Conservation (phyloP, 2,888 invertebrate species). For the Buathra laborator region DNA sequence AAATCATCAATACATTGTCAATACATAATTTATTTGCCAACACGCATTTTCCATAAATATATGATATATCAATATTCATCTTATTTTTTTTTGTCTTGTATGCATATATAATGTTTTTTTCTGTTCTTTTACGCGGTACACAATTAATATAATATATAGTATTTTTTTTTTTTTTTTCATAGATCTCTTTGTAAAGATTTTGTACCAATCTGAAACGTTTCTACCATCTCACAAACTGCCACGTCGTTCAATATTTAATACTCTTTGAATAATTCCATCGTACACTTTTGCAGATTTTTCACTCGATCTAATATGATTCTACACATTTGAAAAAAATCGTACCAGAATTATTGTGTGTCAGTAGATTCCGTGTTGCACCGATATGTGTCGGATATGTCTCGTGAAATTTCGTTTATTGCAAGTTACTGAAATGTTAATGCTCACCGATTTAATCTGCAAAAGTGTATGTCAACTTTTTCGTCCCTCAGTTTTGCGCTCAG, state of each 20-base stretch:
- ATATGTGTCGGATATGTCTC: conserved; percentile 31
- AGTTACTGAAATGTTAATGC: conserved; percentile 21
- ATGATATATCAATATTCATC: conserved; percentile 80
- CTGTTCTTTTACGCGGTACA: conserved; percentile 57
- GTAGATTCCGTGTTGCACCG: background rate
- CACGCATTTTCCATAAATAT: conserved; percentile 83
- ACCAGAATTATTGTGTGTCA: background rate
- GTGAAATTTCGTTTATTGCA: conserved; percentile 27
- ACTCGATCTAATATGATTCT: background rate
- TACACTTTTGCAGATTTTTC: conserved; percentile 72
- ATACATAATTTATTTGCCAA: conserved; percentile 82
- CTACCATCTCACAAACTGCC: conserved; percentile 68
- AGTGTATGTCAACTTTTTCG: conserved; percentile 49
- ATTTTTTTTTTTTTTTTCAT: conserved; percentile 38
- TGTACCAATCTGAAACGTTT: conserved; percentile 76
- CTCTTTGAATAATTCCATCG: conserved; percentile 19
- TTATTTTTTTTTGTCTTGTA: conserved; percentile 69
- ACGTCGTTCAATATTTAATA: conserved; percentile 34
- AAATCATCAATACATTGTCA: conserved; percentile 62
- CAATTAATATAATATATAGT: conserved; percentile 60
- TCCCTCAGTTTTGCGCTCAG: conserved; percentile 25
- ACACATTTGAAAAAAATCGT: background rate
- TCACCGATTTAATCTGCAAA: conserved; percentile 63
- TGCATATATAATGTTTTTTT: conserved; percentile 68
- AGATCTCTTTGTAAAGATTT: conserved; percentile 73